These are phyloP conservation scores for Cuculus canorus DNA, from an alignment of 2,797 vertebrate genomes.

Conservation along the genomic window DNA sequence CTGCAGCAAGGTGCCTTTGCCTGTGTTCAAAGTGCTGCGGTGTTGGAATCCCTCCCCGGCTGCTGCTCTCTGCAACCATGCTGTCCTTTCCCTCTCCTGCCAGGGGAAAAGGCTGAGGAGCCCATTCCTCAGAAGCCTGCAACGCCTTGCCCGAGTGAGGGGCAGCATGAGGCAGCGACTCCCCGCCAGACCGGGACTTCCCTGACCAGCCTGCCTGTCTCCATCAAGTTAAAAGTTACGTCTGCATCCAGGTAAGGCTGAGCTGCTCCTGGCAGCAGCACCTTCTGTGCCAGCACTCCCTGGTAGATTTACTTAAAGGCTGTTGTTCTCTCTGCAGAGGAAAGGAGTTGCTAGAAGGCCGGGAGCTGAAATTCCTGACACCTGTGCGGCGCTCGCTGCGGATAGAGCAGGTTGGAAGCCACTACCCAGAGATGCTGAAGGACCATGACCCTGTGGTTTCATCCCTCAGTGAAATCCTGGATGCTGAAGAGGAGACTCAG, in stretches of 20 bases:
- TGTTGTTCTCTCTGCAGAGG: neutral
- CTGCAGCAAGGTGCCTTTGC: neutral
- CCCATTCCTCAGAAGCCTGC: accelerated
- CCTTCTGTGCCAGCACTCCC: neutral
- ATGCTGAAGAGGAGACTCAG: constrained; percentile 60
- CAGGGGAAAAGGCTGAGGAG: neutral
- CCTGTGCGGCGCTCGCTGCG: constrained; percentile 88
- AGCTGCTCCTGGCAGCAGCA: neutral
- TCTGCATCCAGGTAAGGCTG: constrained; percentile 67
- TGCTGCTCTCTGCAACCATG: accelerated
- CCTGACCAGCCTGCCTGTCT: neutral
- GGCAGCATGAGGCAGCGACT: neutral
- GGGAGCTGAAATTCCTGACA: constrained; percentile 84
- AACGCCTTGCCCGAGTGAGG: neutral
- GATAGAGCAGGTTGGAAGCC: constrained; percentile 69
- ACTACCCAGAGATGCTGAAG: constrained; percentile 82
- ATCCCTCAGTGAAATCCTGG: constrained; percentile 82
- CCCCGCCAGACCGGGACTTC: neutral
- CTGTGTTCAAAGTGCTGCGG: accelerated
- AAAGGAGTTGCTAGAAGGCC: constrained; percentile 30
- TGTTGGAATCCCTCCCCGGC: neutral
- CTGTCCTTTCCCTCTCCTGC: neutral
- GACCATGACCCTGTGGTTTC: constrained; percentile 87
- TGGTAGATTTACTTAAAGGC: neutral
- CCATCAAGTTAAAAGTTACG: constrained; percentile 69